Conservation (phyloP, 53 echinoderm and acorn worm genomes). For the Holothuria scabra region DNA sequence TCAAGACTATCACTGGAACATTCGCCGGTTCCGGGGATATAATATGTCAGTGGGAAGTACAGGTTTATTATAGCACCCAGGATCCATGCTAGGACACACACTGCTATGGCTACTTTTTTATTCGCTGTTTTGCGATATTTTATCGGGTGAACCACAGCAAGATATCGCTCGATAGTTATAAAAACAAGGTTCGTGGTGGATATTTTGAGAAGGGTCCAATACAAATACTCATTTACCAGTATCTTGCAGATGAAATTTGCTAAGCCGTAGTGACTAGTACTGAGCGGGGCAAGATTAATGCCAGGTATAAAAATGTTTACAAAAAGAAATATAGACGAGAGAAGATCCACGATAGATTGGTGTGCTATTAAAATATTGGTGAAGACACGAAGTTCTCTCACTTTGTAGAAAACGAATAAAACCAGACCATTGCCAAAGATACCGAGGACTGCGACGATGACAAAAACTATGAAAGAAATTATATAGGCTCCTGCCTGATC, state of each 20-base stretch:
- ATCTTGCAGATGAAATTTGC: slow-evolving; percentile 11
- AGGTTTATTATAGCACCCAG: slow-evolving; percentile 47
- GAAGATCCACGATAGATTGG: neutral
- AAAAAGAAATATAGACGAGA: neutral
- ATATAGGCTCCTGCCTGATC: neutral
- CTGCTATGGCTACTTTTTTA: too few relatives aligned
- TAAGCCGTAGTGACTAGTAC: too few relatives aligned
- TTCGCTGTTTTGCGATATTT: too few relatives aligned
- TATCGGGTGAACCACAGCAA: neutral
- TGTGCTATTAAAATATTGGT: neutral
- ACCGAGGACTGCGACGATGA: neutral
- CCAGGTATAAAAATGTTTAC: neutral
- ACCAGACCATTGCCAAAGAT: neutral
- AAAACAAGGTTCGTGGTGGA: slow-evolving; percentile 11
- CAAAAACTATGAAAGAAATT: neutral
- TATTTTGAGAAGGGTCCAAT: neutral
- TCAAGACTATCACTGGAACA: slow-evolving; percentile 40
- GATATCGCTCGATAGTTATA: slow-evolving; percentile 1
- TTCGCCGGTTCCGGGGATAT: slow-evolving; percentile 42
- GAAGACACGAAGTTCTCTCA: neutral
- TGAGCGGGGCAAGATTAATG: too few relatives aligned
- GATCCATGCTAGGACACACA: neutral
- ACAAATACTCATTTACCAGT: slow-evolving; percentile 5
- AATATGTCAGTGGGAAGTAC: slow-evolving; percentile 36
- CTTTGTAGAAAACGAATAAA: neutral